Base-by-base conservation (phyloP, 2,888 invertebrate species). In the Conistra vaccinii region DNA sequence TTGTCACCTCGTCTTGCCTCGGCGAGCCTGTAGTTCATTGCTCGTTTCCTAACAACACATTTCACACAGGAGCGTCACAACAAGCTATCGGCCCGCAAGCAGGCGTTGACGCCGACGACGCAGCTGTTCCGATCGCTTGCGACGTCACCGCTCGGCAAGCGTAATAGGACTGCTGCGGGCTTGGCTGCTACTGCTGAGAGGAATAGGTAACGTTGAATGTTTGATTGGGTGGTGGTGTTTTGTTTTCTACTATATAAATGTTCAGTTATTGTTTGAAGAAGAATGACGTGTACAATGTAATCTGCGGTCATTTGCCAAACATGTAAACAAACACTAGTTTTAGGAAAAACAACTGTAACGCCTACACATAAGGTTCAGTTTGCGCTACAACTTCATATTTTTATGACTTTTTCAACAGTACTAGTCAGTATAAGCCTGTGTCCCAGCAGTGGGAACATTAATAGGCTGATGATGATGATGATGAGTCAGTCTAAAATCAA, bases 1-100 rank as follows among this genome's bases (percentile, higher is more conserved):
- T 53, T n/a, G 51, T 69, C 69, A 66, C 69, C 58, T 83, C 67
- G 68, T 65, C 72, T 80, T 84, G 48, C 68, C 55, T 72, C 67
- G 60, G 26, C 72, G 32, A 51, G 51, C 32, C 2, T 51, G 3
- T n/a, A 45, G 32, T 53, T 35, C 32, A 58, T 45, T 39, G 48
- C 23, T 42, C 53, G 23, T 72, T 53, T 65, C 3, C n/a, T 69
- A 55, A 85, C 29, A 48, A 9, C 2, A 1, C 5, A 12, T 23
- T 60, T 10, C 60, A 20, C 55, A 32, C 89, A 95, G 97, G 96
- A 96, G 85, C 96, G 96, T 1, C 96, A 96, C 82, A 93, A 93
- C 86, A 96, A 97, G 90, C 87, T 96, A 77, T 97, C 96, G 3
- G 96, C 96, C 0, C 96, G 97, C 88, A 97, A 96, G 91, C 96